Evolutionary conservation across 2,888 invertebrate species (phyloP).

Genomic region (Andrena chrysosceles): DNA sequence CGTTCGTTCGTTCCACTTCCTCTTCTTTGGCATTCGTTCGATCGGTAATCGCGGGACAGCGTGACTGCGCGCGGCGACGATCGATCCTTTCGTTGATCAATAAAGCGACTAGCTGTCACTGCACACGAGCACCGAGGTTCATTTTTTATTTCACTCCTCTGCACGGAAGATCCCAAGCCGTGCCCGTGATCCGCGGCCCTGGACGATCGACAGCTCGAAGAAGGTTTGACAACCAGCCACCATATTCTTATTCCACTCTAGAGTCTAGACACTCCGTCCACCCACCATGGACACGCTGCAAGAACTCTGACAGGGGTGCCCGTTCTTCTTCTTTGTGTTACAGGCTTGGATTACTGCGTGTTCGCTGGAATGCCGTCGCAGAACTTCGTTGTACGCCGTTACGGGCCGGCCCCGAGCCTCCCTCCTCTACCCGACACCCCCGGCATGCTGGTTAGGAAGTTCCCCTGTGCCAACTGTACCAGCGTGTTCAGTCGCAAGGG

Average conservation of each 20-base stretch:
- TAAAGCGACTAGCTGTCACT: conserved; percentile 32
- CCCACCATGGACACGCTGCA: conserved; percentile 31
- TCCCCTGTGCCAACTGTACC: conserved; percentile 71
- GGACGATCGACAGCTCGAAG: conserved; percentile 34
- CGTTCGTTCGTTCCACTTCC: too few relatives aligned
- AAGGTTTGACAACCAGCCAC: conserved; percentile 51
- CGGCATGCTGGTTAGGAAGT: conserved; percentile 48
- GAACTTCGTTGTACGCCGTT: conserved; percentile 26
- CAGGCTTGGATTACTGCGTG: conserved; percentile 61
- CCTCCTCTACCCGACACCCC: background rate
- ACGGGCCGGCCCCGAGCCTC: background rate
- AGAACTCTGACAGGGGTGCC: conserved; percentile 54
- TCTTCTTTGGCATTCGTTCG: too few relatives aligned
- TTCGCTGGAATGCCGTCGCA: conserved; percentile 33
- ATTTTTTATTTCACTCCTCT: conserved; percentile 41
- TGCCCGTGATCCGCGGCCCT: background rate
- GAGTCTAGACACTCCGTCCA: conserved; percentile 24
- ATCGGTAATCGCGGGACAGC: too few relatives aligned
- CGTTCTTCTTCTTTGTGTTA: conserved; percentile 65
- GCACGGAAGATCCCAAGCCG: conserved; percentile 40
- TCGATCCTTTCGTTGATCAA: conserved; percentile 17
- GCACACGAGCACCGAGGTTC: background rate
- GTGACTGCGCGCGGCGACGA: background rate
- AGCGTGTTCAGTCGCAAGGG: conserved; percentile 74
- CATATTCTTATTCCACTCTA: conserved; percentile 14